phyloP scores from a whole-genome alignment of 1,140 invertebrate genomes.

The Intoshia linei region DNA sequence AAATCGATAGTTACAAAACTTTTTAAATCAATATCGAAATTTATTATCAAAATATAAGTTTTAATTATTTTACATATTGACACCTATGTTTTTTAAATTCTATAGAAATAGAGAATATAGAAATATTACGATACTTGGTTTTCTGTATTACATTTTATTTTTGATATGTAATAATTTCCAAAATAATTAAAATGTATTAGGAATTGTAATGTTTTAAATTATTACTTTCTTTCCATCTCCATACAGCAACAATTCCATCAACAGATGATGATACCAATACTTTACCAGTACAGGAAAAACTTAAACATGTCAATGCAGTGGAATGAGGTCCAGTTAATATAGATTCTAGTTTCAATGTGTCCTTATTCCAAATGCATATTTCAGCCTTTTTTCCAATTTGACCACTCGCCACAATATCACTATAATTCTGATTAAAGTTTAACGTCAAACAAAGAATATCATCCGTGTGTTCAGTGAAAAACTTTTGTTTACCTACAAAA shows the following conservation, averaged over 20 bases:
- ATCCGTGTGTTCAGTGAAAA: conserved; percentile 22
- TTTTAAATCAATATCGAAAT: no score
- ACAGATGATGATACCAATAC: conserved; percentile 17
- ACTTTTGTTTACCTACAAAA: conserved; percentile 17
- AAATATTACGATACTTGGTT: no score
- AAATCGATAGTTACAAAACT: no score
- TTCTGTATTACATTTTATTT: no score
- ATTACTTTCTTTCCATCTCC: conserved; percentile 22
- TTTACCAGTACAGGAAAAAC: conserved; percentile 22
- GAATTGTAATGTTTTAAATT: no score
- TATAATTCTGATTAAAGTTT: conserved; percentile 19
- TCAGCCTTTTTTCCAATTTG: conserved; percentile 14
- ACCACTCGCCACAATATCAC: conserved; percentile 17
- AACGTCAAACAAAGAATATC: conserved; percentile 22
- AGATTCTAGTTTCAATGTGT: conserved; percentile 16
- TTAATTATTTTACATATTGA: no score
- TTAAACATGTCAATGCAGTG: conserved; percentile 16
- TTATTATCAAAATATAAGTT: no score
- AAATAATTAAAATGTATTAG: no score
- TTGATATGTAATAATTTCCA: background rate
- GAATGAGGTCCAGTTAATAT: conserved; percentile 12
- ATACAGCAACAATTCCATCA: conserved; percentile 16
- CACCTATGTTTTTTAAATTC: no score
- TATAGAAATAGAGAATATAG: no score
- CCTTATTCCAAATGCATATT: conserved; percentile 15